Conservation (phyloP, 1,140 invertebrate species). For the Hylyphantes graminicola region DNA sequence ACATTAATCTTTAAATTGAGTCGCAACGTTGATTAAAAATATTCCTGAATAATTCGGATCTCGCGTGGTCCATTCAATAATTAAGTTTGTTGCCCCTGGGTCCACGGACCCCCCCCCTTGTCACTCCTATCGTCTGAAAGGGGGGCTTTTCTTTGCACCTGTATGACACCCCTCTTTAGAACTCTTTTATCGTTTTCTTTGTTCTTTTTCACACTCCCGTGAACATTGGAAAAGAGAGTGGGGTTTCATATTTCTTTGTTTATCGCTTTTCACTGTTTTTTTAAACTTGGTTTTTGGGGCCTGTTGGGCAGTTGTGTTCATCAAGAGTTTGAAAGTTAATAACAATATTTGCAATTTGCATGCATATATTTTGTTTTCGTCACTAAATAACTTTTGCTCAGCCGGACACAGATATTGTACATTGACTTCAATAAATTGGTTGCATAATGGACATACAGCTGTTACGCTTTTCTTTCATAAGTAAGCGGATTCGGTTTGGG, state of each 20-base stretch:
- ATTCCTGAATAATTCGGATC: constrained; percentile 59
- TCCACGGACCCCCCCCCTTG: constrained; percentile 47
- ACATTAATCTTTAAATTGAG: constrained; percentile 60
- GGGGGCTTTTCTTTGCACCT: constrained; percentile 58
- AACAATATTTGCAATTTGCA: too few relatives aligned
- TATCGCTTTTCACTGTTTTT: constrained; percentile 27
- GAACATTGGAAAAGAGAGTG: constrained; percentile 23
- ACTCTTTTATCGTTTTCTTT: constrained; percentile 60
- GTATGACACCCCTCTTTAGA: constrained; percentile 51
- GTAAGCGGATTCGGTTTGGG: too few relatives aligned
- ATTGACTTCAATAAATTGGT: too few relatives aligned
- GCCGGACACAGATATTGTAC: too few relatives aligned
- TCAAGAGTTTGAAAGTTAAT: too few relatives aligned
- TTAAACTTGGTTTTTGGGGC: background rate
- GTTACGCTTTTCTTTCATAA: too few relatives aligned
- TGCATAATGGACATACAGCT: too few relatives aligned
- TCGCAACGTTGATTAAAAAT: constrained; percentile 61
- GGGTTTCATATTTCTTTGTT: constrained; percentile 50
- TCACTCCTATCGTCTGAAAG: background rate
- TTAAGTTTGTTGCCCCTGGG: constrained; percentile 59
- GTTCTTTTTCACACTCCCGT: constrained; percentile 56
- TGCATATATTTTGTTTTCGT: too few relatives aligned
- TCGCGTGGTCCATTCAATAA: constrained; percentile 58
- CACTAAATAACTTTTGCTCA: too few relatives aligned
- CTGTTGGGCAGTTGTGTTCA: too few relatives aligned